Percentiles rank a stretch among this genome's conserved stretches.
These are phyloP conservation scores for Thoracochromis brauschi DNA, from an alignment of 2,113 vertebrate species.

Conservation along the genomic window DNA sequence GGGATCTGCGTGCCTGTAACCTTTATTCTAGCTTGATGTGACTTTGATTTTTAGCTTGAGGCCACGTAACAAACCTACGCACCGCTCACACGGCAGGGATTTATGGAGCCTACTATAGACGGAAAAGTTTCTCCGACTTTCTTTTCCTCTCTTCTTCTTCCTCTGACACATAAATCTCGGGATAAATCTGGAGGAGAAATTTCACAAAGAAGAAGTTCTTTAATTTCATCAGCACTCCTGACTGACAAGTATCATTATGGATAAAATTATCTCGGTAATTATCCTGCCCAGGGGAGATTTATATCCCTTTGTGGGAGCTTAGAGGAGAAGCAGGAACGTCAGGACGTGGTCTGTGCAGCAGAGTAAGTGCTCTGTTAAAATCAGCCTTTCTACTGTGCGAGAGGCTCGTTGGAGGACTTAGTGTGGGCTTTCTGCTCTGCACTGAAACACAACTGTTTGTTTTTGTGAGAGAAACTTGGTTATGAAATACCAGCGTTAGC, in stretches of 20 bases:
- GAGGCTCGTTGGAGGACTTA: constrained; percentile 17
- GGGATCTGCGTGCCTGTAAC: neutral
- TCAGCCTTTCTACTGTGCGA: constrained; percentile 20
- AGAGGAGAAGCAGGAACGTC: constrained; percentile 16
- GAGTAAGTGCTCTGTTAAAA: constrained; percentile 56
- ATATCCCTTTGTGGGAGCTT: constrained; percentile 64
- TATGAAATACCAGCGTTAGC: neutral
- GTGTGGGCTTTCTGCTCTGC: constrained; percentile 36
- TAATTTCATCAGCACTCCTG: constrained; percentile 69
- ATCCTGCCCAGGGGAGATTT: constrained; percentile 70
- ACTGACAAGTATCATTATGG: constrained; percentile 76
- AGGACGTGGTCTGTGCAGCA: constrained; percentile 24
- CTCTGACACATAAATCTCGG: constrained; percentile 47
- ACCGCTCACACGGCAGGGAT: neutral
- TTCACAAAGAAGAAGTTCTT: constrained; percentile 56
- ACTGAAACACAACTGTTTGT: neutral
- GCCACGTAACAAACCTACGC: neutral
- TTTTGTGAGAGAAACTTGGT: neutral
- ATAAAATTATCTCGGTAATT: constrained; percentile 77
- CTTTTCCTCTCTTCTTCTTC: constrained; percentile 23
- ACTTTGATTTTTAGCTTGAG: neutral
- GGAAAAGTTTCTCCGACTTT: constrained; percentile 46
- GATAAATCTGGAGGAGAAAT: constrained; percentile 28
- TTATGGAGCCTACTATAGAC: neutral
- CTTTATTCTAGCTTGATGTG: neutral